phyloP scores from a whole-genome alignment of 2,888 invertebrate species.

The Xestia sexstrigata region DNA sequence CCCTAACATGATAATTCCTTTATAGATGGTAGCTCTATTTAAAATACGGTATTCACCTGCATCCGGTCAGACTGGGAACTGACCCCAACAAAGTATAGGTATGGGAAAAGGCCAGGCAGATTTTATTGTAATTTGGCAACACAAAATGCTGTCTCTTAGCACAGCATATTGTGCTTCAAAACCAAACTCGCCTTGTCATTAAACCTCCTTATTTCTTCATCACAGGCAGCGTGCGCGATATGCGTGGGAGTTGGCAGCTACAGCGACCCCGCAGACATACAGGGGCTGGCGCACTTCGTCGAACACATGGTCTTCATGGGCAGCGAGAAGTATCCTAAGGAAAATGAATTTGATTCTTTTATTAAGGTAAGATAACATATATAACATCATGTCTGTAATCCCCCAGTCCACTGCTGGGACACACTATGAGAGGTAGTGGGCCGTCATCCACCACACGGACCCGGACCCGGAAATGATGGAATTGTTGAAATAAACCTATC shows the following conservation, averaged over 20 bases:
- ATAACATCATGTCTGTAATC: background rate
- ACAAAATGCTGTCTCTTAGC: background rate
- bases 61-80: background rate
- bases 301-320: conserved; percentile 99
- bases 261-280: conserved; percentile 94
- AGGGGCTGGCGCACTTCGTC: conserved; percentile 96
- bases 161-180: background rate
- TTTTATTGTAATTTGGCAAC: background rate
- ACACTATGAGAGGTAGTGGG: background rate
- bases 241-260: conserved; percentile 95
- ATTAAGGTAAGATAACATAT: conserved; percentile 90
- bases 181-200: background rate
- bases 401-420: background rate
- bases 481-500: background rate
- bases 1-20: background rate
- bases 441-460: background rate
- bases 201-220: conserved; percentile 48
- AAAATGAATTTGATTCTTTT: conserved; percentile 96
- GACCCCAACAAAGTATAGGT: background rate
- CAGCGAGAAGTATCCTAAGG: conserved; percentile 96
- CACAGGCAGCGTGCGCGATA: conserved; percentile 93
- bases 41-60: background rate
- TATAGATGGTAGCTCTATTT: background rate
- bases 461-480: background rate
- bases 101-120: background rate